Conservation (phyloP, 2,888 invertebrate genomes). For the Cecidostiba fungosa region DNA sequence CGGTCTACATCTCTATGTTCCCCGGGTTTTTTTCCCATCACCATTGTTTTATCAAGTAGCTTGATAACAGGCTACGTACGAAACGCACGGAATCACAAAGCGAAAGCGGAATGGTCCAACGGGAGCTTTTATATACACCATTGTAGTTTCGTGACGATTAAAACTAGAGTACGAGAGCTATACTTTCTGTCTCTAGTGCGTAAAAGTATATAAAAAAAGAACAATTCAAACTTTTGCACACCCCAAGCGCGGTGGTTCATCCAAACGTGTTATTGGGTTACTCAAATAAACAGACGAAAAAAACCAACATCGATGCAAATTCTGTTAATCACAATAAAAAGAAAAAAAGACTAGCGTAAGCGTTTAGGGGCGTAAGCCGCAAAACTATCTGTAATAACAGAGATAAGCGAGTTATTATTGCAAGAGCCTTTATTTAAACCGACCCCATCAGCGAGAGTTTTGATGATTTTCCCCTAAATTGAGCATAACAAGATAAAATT, state of each 20-base stretch:
- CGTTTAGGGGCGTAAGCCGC: not conserved
- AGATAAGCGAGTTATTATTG: no score
- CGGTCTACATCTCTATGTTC: not conserved
- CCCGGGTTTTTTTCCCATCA: not conserved
- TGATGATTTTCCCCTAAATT: not conserved
- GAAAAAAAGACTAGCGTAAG: not conserved
- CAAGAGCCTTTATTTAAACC: no score
- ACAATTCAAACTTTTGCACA: not conserved
- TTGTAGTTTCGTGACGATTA: not conserved
- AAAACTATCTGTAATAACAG: not conserved
- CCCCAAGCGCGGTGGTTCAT: not conserved
- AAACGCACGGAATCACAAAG: slow-evolving; percentile 27
- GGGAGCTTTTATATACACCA: not conserved
- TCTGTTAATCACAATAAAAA: not conserved
- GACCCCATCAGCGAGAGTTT: not conserved
- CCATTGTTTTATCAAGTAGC: slow-evolving; percentile 29
- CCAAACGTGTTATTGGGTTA: not conserved
- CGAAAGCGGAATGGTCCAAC: not conserved
- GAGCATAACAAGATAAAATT: not conserved
- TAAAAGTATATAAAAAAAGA: not conserved
- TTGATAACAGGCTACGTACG: slow-evolving; percentile 28
- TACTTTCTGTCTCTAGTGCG: not conserved
- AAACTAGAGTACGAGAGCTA: not conserved
- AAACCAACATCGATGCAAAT: not conserved
- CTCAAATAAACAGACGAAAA: not conserved